A percentile compares a stretch with the other conserved stretches of the same genome.
These are phyloP conservation scores for Sander vitreus DNA, from an alignment of 2,113 vertebrate species.

Conservation along the genomic window DNA sequence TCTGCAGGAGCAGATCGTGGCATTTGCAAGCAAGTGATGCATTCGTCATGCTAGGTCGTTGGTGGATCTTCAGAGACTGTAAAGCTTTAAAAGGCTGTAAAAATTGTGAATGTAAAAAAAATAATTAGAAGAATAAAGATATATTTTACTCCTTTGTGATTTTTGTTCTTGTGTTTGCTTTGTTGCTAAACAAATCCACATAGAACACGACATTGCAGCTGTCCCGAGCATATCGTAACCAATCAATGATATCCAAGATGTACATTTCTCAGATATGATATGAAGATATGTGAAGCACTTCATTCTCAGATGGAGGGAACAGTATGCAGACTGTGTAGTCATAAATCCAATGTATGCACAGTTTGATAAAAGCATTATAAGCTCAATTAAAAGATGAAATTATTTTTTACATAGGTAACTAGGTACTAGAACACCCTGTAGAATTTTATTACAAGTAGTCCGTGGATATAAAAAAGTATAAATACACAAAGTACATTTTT, in stretches of 20 bases:
- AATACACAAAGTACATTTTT: constrained; percentile 42
- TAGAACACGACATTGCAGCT: background rate
- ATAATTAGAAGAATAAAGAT: constrained; percentile 72
- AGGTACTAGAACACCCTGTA: background rate
- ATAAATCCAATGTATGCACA: background rate
- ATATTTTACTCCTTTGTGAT: constrained; percentile 72
- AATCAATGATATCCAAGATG: constrained; percentile 4
- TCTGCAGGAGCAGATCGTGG: constrained; percentile 94
- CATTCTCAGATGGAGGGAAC: background rate
- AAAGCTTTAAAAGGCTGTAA: constrained; percentile 52
- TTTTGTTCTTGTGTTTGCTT: background rate
- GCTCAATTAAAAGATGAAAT: background rate
- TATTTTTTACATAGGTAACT: background rate
- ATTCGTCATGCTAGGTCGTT: background rate
- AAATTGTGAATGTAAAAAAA: constrained; percentile 63
- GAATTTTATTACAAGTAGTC: background rate
- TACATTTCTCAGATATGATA: background rate
- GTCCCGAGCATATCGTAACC: background rate
- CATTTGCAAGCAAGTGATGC: constrained; percentile 94
- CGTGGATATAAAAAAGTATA: background rate
- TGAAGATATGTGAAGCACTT: background rate
- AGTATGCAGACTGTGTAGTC: background rate
- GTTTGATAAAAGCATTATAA: background rate
- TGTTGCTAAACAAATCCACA: background rate
- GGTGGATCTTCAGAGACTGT: constrained; percentile 30